These are phyloP conservation scores for Heteractis magnifica DNA, from an alignment of 92 coral and sea anemone species.

Conservation along the genomic window DNA sequence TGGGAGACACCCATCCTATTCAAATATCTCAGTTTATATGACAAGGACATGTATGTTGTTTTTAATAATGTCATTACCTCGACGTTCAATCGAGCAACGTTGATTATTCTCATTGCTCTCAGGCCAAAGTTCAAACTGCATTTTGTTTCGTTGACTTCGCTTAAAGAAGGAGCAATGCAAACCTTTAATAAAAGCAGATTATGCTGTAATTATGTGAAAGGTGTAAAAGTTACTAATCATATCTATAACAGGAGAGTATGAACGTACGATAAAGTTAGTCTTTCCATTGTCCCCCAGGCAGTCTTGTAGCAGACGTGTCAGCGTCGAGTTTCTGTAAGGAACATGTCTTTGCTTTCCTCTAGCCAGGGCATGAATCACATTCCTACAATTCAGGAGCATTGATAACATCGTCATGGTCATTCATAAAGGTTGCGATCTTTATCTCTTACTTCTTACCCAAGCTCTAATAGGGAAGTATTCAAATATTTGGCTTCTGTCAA, in stretches of 20 bases:
- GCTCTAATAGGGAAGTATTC: slow-evolving; percentile 84
- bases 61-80: slow-evolving; percentile 49
- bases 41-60: too few species aligned
- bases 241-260: background rate
- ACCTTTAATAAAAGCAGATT: slow-evolving; percentile 41
- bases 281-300: slow-evolving; percentile 89
- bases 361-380: slow-evolving; percentile 85
- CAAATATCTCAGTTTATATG: too few species aligned
- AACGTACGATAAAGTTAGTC: slow-evolving; percentile 83
- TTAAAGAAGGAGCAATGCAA: slow-evolving; percentile 80
- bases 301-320: slow-evolving; percentile 86
- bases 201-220: too few species aligned
- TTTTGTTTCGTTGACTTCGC: slow-evolving; percentile 85
- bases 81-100: slow-evolving; percentile 85
- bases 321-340: slow-evolving; percentile 87
- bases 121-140: slow-evolving; percentile 91
- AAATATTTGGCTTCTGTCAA: slow-evolving; percentile 79
- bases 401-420: too few species aligned
- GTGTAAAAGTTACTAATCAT: too few species aligned
- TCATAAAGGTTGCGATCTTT: background rate
- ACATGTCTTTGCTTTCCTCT: slow-evolving; percentile 89
- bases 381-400: slow-evolving; percentile 31
- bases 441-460: slow-evolving; percentile 56
- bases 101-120: slow-evolving; percentile 86
- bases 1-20: too few species aligned